Percentiles rank a stretch among this genome's conserved stretches.
Evolutionary conservation across 2,888 invertebrate species (phyloP).

Genomic region (Sarcophaga subvicina): DNA sequence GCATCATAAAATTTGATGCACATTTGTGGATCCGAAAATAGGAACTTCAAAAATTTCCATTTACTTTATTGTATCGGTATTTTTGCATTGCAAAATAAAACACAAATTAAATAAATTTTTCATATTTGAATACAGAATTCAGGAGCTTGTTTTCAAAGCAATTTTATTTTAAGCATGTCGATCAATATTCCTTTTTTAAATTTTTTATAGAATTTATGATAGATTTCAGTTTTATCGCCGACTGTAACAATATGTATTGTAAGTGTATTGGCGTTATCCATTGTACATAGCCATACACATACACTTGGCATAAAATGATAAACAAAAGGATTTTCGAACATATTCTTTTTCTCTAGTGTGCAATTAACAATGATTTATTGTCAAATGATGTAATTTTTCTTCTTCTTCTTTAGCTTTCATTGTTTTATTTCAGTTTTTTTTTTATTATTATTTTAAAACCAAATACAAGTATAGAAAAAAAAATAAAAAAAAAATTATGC

Average conservation of each 20-base stretch:
- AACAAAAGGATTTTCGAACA: slow-evolving; percentile 62
- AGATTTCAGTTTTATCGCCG: too few relatives aligned
- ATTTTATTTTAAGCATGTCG: too few relatives aligned
- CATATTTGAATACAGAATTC: too few relatives aligned
- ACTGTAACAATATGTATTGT: neutral
- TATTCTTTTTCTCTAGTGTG: slow-evolving; percentile 67
- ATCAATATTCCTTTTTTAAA: too few relatives aligned
- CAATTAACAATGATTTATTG: slow-evolving; percentile 70
- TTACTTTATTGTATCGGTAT: too few relatives aligned
- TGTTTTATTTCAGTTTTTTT: slow-evolving; percentile 5
- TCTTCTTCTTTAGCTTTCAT: neutral
- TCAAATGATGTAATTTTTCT: slow-evolving; percentile 66
- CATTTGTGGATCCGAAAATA: too few relatives aligned
- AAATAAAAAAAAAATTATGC: slow-evolving; percentile 31
- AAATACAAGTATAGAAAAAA: neutral
- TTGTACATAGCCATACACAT: neutral
- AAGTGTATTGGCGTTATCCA: neutral
- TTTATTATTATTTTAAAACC: slow-evolving; percentile 29
- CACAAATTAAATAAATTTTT: too few relatives aligned
- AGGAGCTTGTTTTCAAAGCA: too few relatives aligned
- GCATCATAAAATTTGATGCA: too few relatives aligned
- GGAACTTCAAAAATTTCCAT: too few relatives aligned
- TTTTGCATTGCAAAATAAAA: too few relatives aligned
- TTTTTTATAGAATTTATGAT: too few relatives aligned
- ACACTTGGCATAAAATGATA: slow-evolving; percentile 57